phyloP scores from a whole-genome alignment of 2,888 invertebrate genomes.

The Sarcophaga subvicina region DNA sequence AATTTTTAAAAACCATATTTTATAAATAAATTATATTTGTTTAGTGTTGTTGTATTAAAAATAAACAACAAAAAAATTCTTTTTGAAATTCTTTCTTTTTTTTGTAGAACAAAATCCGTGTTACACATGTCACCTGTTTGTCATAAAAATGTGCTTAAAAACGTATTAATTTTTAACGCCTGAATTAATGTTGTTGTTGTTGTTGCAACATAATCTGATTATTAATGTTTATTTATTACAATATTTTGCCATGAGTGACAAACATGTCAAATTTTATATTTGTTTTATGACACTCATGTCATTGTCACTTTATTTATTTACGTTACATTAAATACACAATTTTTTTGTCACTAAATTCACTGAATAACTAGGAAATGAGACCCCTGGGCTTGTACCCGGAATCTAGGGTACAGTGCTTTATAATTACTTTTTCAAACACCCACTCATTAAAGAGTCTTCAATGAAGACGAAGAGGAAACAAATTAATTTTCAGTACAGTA shows the following conservation, averaged over 20 bases:
- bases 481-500: too few species aligned
- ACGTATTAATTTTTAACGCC: not conserved
- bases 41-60: too few species aligned
- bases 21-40: not conserved
- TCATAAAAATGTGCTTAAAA: not conserved
- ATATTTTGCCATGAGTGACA: not conserved
- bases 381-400: too few species aligned
- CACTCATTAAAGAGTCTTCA: too few species aligned
- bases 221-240: not conserved
- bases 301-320: not conserved
- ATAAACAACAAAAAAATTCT: constrained; percentile 10
- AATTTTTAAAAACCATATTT: not conserved
- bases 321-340: not conserved
- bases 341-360: too few species aligned
- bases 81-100: not conserved
- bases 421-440: too few species aligned
- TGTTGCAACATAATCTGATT: not conserved
- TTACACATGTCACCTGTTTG: not conserved
- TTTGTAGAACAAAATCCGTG: not conserved
- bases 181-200: not conserved
- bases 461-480: too few species aligned
- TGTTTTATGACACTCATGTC: not conserved
- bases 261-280: not conserved
- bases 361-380: too few species aligned
- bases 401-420: too few species aligned